These are phyloP conservation scores for Leucoma salicis DNA, from an alignment of 2,888 invertebrate genomes.

Conservation along the genomic window DNA sequence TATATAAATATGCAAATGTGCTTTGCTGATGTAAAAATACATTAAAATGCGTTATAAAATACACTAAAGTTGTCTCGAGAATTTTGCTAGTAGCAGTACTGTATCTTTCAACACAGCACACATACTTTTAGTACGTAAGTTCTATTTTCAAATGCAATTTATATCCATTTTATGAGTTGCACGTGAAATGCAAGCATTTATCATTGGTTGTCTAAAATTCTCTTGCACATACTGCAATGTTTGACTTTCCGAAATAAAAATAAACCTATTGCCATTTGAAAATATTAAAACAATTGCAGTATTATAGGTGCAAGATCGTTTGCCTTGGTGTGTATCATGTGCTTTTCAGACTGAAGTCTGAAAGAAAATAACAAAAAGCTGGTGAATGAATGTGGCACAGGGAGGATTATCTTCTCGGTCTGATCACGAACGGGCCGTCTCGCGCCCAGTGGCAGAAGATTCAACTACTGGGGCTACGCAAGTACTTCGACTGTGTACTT, in stretches of 20 bases:
- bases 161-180: conserved; percentile 52
- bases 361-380: conserved; percentile 67
- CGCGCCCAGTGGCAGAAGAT: conserved; percentile 95
- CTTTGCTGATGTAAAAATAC: conserved; percentile 49
- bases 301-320: conserved; percentile 55
- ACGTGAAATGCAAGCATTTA: conserved; percentile 45
- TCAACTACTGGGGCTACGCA: conserved; percentile 84
- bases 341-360: conserved; percentile 67
- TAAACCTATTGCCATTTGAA: background rate
- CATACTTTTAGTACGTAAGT: conserved; percentile 44
- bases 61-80: background rate
- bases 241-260: conserved; percentile 12
- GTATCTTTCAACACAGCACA: conserved; percentile 57
- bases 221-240: conserved; percentile 55
- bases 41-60: too few relatives aligned
- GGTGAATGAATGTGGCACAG: conserved; percentile 79
- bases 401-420: conserved; percentile 87
- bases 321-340: conserved; percentile 57
- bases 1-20: conserved; percentile 44
- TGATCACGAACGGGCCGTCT: conserved; percentile 94
- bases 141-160: conserved; percentile 63
- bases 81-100: background rate
- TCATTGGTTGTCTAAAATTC: conserved; percentile 45
- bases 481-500: conserved; percentile 89
- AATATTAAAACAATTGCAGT: conserved; percentile 28